Conservation (phyloP, 2,797 vertebrate species). For the Sebastes iracundus region DNA sequence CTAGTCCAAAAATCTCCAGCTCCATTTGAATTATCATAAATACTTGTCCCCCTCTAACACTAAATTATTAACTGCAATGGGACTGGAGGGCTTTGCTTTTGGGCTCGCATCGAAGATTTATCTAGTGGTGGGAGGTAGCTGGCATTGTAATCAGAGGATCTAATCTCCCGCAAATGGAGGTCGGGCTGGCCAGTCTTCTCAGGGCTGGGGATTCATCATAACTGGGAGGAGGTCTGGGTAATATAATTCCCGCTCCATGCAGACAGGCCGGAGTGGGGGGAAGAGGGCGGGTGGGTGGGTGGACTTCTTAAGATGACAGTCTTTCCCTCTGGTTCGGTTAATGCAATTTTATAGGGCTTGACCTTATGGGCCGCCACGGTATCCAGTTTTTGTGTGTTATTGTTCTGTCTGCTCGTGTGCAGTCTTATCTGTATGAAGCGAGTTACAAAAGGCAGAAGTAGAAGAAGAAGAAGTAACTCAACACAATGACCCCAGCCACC, state of each 20-base stretch:
- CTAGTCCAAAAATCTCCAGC: slow-evolving; percentile 45
- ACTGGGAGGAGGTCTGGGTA: slow-evolving; percentile 73
- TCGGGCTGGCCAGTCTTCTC: slow-evolving; percentile 73
- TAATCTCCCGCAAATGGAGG: slow-evolving; percentile 84
- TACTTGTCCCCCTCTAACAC: slow-evolving; percentile 63
- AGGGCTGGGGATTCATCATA: slow-evolving; percentile 81
- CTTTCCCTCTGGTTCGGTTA: slow-evolving; percentile 57
- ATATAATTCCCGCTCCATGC: slow-evolving; percentile 71
- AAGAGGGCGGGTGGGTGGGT: background rate
- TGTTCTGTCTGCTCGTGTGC: slow-evolving; percentile 26
- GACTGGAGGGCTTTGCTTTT: slow-evolving; percentile 78
- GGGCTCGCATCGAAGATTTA: slow-evolving; percentile 82
- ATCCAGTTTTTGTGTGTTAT: slow-evolving; percentile 29
- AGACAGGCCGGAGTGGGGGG: slow-evolving; percentile 51
- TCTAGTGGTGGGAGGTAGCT: slow-evolving; percentile 80
- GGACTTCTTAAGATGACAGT: slow-evolving; percentile 59
- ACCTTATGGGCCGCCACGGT: slow-evolving; percentile 40
- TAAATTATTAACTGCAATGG: slow-evolving; percentile 85
- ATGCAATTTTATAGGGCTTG: slow-evolving; percentile 58
- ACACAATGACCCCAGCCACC: slow-evolving; percentile 33
- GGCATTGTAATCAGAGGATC: slow-evolving; percentile 82
- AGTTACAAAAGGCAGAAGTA: slow-evolving; percentile 3
- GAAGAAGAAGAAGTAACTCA: slow-evolving; percentile 7
- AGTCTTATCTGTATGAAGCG: slow-evolving; percentile 10
- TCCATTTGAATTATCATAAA: slow-evolving; percentile 75